Evolutionary conservation across 2,888 invertebrate species (phyloP).

Genomic region (Chaitophorus viminalis): DNA sequence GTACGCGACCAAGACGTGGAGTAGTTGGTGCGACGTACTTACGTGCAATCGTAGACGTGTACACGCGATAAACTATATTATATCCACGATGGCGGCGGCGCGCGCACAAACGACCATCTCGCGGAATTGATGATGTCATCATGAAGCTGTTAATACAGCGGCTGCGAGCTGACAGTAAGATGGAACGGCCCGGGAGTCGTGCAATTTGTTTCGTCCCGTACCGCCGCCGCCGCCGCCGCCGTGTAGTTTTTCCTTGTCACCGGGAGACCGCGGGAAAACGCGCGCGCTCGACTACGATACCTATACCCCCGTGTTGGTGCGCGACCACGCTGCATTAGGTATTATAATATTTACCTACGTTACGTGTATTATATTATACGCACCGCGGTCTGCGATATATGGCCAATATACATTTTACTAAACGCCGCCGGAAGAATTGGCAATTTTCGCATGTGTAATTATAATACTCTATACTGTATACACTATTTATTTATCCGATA

Average conservation of each 20-base stretch:
- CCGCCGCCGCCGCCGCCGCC: background rate
- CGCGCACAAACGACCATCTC: conserved; percentile 30
- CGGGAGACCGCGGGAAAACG: background rate
- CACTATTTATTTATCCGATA: too few species aligned
- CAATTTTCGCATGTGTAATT: too few species aligned
- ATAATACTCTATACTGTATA: too few species aligned
- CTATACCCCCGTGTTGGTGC: background rate
- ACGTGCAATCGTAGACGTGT: background rate
- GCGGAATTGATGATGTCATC: conserved; percentile 59
- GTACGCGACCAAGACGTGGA: too few species aligned
- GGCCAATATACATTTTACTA: too few species aligned
- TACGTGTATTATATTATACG: too few species aligned
- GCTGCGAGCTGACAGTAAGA: conserved; percentile 56
- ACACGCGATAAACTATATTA: background rate
- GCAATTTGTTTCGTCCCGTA: conserved; percentile 43
- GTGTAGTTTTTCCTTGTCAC: background rate
- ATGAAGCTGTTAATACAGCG: conserved; percentile 59
- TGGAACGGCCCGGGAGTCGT: conserved; percentile 27
- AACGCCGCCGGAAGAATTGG: too few species aligned
- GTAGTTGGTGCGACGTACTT: too few species aligned
- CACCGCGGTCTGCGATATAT: too few species aligned
- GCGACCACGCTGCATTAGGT: too few species aligned
- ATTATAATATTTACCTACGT: too few species aligned
- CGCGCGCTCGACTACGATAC: background rate
- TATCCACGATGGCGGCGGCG: background rate